Evolutionary conservation across 2,797 vertebrate species (phyloP), one percentile per base, ranked within the genome.

Genomic region (Florisuga fusca): DNA sequence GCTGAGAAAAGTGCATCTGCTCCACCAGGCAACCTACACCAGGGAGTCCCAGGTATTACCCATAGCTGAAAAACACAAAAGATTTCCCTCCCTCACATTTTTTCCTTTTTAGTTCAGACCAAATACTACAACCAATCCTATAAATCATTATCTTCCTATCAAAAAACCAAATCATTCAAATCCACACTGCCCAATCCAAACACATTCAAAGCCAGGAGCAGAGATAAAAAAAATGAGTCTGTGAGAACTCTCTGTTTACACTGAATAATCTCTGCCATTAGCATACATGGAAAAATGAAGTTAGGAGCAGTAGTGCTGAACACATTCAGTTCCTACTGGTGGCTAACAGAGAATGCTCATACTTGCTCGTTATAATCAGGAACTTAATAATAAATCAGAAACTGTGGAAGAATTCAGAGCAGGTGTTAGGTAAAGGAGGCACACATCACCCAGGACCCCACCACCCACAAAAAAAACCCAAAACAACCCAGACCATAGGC

Each of bases 311-410:
- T 67, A 77, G 16, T 17, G 19, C 46, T 84, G 34, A 89, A 74
- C 12, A 66, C 34, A n/a, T 61, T 57, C 38, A 84, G 33, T 31
- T 91, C 53, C 34, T 48, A 53, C 26, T 1, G 2, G n/a, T 25
- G 43, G 33, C 53, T 68, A 81, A 59, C 1, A 90, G 2, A 62
- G 76, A 89, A 79, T 18, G 57, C 25, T 69, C 74, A 48, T 9
- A 57, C 7, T 61, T 77, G 61, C 18, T 61, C 33, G 36, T 86
- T 57, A 71, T 34, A 51, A 84, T 45, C 31, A 92, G 15, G 20
- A 89, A 80, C n/a, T 76, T 69, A 46, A 38, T 11, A 84, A 67
- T 80, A 83, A 77, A 80, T 68, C 76, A 89, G 64, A 91, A 85
- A 72, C 17, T 54, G 93, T 0, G 55, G 13, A 87, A 41, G 64